phyloP scores from a whole-genome alignment of 2,888 invertebrate genomes.

The Plagodis pulveraria region DNA sequence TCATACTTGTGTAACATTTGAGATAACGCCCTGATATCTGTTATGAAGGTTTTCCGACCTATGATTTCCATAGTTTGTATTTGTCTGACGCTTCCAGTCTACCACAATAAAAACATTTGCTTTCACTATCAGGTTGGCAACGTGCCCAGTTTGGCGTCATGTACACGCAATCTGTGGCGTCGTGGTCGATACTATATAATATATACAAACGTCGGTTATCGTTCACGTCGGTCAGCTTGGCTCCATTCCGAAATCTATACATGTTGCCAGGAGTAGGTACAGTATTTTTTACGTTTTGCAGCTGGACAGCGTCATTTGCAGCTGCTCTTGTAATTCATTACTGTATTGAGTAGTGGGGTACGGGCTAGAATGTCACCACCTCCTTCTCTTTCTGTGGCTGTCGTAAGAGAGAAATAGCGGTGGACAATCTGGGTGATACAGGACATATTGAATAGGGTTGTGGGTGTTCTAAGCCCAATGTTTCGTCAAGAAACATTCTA shows the following conservation, averaged over 20 bases:
- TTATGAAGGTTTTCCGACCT: conserved; percentile 6
- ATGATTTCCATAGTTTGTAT: conserved; percentile 4
- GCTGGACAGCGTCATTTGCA: background rate
- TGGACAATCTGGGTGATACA: too few species aligned
- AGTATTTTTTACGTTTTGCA: conserved; percentile 3
- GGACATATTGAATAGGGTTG: too few species aligned
- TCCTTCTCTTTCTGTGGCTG: too few species aligned
- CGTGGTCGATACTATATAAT: conserved; percentile 21
- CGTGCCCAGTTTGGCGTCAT: conserved; percentile 35
- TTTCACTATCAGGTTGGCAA: conserved; percentile 42
- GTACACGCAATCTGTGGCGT: conserved; percentile 22
- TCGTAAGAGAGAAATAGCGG: too few species aligned
- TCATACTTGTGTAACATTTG: background rate
- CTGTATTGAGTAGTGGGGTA: background rate
- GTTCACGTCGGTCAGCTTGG: conserved; percentile 9
- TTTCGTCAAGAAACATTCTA: too few species aligned
- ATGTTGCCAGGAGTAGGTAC: background rate
- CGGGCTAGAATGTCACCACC: background rate
- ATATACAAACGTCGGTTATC: conserved; percentile 12
- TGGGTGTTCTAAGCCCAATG: too few species aligned
- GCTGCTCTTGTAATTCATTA: conserved; percentile 4
- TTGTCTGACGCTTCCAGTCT: conserved; percentile 5
- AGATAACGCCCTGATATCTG: background rate
- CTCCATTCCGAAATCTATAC: background rate
- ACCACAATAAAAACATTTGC: conserved; percentile 17